A percentile compares a stretch with the other conserved stretches of the same genome.
phyloP scores from a whole-genome alignment of 1,140 invertebrate genomes.

The Drosophila elegans region DNA sequence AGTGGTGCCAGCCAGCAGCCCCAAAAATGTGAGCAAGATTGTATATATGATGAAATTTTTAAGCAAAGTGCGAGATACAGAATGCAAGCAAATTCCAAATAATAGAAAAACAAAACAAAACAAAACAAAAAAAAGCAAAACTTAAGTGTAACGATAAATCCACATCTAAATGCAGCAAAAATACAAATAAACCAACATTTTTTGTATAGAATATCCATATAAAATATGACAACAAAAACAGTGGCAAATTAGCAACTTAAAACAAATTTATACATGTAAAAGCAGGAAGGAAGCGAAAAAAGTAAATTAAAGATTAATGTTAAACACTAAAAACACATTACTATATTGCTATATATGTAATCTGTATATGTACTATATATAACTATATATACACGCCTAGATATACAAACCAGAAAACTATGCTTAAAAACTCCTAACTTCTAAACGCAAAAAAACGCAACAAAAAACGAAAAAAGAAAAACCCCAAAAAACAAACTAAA shows the following conservation, averaged over 20 bases:
- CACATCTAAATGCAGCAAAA: slow-evolving; percentile 49
- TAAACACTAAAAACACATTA: slow-evolving; percentile 59
- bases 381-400: slow-evolving; percentile 58
- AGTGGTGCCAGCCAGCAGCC: slow-evolving; percentile 24
- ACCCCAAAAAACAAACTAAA: slow-evolving; percentile 58
- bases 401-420: slow-evolving; percentile 56
- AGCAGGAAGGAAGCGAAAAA: slow-evolving; percentile 42
- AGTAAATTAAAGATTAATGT: slow-evolving; percentile 52
- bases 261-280: slow-evolving; percentile 45
- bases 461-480: slow-evolving; percentile 47
- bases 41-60: slow-evolving; percentile 38
- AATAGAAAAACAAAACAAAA: slow-evolving; percentile 30
- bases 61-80: slow-evolving; percentile 19
- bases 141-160: slow-evolving; percentile 47
- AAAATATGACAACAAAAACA: slow-evolving; percentile 49
- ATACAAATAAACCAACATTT: slow-evolving; percentile 41
- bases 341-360: slow-evolving; percentile 71
- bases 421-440: slow-evolving; percentile 78
- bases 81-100: slow-evolving; percentile 68
- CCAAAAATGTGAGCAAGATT: slow-evolving; percentile 38
- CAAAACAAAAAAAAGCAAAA: slow-evolving; percentile 55
- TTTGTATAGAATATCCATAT: slow-evolving; percentile 62
- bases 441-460: slow-evolving; percentile 47
- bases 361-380: slow-evolving; percentile 70
- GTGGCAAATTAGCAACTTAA: slow-evolving; percentile 59